phyloP scores from a whole-genome alignment of 2,113 vertebrate genomes.

The Gymnocephalus cernua region DNA sequence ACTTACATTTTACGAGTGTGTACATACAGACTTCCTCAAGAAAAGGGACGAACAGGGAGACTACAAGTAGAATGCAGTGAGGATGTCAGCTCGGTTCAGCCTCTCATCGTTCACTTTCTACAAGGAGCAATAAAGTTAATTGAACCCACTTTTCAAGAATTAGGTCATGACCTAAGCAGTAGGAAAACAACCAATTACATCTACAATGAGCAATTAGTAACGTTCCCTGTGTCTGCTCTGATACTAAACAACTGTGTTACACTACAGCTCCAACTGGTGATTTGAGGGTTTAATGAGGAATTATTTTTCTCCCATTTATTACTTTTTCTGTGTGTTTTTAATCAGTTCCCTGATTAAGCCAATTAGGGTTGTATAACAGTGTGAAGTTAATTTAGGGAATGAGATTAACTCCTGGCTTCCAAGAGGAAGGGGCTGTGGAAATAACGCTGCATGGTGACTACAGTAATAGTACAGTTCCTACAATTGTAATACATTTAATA shows the following conservation, averaged over 20 bases:
- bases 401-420: not conserved
- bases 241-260: not conserved
- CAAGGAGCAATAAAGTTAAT: conserved; percentile 27
- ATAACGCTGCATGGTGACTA: not conserved
- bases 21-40: not conserved
- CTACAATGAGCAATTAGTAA: conserved; percentile 33
- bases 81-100: not conserved
- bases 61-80: not conserved
- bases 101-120: conserved; percentile 11
- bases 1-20: not conserved
- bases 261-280: not conserved
- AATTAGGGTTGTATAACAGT: conserved; percentile 33
- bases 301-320: conserved; percentile 7
- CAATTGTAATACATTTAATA: not conserved
- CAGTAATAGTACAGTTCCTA: not conserved
- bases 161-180: not conserved
- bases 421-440: not conserved
- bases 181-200: conserved; percentile 42
- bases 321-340: conserved; percentile 19
- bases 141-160: conserved; percentile 32
- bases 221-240: not conserved
- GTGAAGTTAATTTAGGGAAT: conserved; percentile 40
- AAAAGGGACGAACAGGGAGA: not conserved
- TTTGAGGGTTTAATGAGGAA: conserved; percentile 8
- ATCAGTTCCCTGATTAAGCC: conserved; percentile 39